A percentile compares a stretch with the other conserved stretches of the same genome.
These are phyloP conservation scores for Pantelozetes paolii DNA, from an alignment of 2,888 invertebrate species.

Conservation along the genomic window DNA sequence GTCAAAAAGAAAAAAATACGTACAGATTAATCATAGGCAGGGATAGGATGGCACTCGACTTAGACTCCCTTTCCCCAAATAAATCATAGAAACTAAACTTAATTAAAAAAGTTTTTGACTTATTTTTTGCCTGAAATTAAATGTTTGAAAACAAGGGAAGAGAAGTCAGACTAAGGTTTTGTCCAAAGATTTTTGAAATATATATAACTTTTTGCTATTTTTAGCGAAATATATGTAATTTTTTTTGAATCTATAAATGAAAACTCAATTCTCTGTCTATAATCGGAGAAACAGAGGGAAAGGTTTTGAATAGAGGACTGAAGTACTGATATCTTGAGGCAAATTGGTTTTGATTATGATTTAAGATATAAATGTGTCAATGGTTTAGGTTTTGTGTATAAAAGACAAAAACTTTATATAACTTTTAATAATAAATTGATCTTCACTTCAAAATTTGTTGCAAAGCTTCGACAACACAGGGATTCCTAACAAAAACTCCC, in stretches of 20 bases:
- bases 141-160: background rate
- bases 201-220: slow-evolving; percentile 2
- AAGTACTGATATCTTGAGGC: slow-evolving; percentile 14
- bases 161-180: background rate
- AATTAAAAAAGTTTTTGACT: background rate
- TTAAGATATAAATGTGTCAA: slow-evolving; percentile 31
- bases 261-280: background rate
- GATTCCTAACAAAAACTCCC: slow-evolving; percentile 27
- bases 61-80: background rate
- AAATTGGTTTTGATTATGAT: slow-evolving; percentile 5
- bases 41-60: background rate
- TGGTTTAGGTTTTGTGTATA: slow-evolving; percentile 15
- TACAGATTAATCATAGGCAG: background rate
- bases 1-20: background rate
- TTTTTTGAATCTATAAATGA: background rate
- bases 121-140: background rate
- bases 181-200: background rate
- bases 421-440: slow-evolving; percentile 26
- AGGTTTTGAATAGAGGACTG: background rate
- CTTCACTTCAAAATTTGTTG: background rate
- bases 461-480: background rate
- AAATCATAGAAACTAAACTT: background rate
- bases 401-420: slow-evolving; percentile 29
- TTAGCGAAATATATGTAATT: background rate
- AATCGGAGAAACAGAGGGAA: background rate